These are phyloP conservation scores for Stegostoma tigrinum DNA, from an alignment of 2,113 vertebrate species.

Conservation along the genomic window DNA sequence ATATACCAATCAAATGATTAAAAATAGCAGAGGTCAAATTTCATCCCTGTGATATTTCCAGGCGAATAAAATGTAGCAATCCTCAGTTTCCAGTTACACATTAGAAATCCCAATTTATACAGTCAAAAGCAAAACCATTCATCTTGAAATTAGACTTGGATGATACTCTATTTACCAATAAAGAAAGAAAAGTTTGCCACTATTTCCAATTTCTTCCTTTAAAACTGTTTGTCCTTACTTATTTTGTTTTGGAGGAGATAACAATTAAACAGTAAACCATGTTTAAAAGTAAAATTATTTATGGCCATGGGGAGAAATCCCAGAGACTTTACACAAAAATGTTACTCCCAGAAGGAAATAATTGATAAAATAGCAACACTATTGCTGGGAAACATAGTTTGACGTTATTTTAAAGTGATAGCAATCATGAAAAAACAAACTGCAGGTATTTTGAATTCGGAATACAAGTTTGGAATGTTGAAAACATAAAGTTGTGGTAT, in stretches of 20 bases:
- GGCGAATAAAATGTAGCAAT: constrained; percentile 55
- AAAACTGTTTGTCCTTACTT: background rate
- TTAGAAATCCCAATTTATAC: constrained; percentile 11
- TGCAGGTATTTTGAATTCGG: constrained; percentile 52
- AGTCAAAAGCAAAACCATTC: background rate
- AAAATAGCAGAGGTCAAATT: constrained; percentile 62
- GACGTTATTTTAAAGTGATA: constrained; percentile 21
- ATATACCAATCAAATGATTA: constrained; percentile 58
- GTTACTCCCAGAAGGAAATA: background rate
- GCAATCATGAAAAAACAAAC: background rate
- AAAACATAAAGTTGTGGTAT: constrained; percentile 67
- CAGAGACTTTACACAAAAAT: background rate
- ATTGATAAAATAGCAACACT: background rate
- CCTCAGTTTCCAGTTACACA: constrained; percentile 44
- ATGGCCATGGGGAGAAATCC: background rate
- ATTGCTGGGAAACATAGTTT: no score
- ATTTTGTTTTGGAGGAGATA: background rate
- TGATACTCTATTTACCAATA: background rate
- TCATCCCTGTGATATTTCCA: constrained; percentile 54
- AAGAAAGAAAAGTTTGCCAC: background rate
- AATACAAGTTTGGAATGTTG: constrained; percentile 63
- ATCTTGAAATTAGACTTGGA: background rate
- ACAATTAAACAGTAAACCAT: background rate
- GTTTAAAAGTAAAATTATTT: background rate
- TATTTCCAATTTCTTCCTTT: background rate